Percentiles rank a stretch among this genome's conserved stretches.
phyloP scores from a whole-genome alignment of 2,888 invertebrate genomes.

The Dynastes maya region DNA sequence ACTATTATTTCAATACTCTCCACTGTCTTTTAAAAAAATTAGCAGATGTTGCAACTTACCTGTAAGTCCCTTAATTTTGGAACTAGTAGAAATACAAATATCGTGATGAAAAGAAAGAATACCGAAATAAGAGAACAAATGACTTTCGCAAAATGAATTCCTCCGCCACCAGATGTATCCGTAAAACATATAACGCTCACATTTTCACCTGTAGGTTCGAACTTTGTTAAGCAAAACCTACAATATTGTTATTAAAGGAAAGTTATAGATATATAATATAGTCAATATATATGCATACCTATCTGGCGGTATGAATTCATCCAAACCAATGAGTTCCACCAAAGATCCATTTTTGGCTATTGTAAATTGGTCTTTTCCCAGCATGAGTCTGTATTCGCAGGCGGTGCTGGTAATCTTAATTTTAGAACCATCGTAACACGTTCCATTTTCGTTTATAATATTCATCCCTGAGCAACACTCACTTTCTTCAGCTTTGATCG shows the following conservation, averaged over 20 bases:
- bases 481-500: slow-evolving; percentile 1
- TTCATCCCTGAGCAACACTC: slow-evolving; percentile 16
- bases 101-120: slow-evolving; percentile 75
- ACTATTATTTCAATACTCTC: background rate
- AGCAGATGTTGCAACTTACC: slow-evolving; percentile 57
- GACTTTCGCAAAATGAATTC: slow-evolving; percentile 58
- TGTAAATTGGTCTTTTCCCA: slow-evolving; percentile 28
- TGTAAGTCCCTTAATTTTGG: slow-evolving; percentile 76
- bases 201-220: slow-evolving; percentile 53
- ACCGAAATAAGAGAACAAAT: slow-evolving; percentile 65
- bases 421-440: slow-evolving; percentile 37
- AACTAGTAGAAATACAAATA: slow-evolving; percentile 75
- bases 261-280: background rate
- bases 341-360: slow-evolving; percentile 38
- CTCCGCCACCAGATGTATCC: slow-evolving; percentile 47
- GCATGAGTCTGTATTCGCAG: slow-evolving; percentile 32
- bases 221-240: slow-evolving; percentile 66
- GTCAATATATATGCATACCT: background rate
- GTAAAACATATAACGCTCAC: slow-evolving; percentile 66
- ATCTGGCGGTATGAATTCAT: slow-evolving; percentile 27
- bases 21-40: background rate
- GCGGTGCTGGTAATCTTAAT: slow-evolving; percentile 16
- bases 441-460: slow-evolving; percentile 20
- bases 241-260: slow-evolving; percentile 34
- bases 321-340: slow-evolving; percentile 19